Evolutionary conservation across 2,113 vertebrate genomes (phyloP).

Genomic region (Halichoeres trimaculatus): DNA sequence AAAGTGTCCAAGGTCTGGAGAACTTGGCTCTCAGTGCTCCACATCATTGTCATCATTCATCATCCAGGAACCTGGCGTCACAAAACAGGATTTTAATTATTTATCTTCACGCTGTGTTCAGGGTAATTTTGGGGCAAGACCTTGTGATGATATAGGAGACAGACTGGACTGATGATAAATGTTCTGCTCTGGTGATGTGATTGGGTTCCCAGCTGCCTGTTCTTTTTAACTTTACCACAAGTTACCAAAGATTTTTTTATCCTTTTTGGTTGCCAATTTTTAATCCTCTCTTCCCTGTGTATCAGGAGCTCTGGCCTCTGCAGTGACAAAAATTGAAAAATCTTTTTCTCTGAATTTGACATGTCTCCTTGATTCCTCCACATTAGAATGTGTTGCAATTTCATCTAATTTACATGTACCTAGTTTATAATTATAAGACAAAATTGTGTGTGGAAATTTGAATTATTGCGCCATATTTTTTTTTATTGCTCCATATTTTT

Average conservation of each 20-base stretch:
- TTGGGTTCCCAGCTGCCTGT: slow-evolving; percentile 7
- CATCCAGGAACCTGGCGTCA: slow-evolving; percentile 41
- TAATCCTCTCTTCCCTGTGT: background rate
- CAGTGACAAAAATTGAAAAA: background rate
- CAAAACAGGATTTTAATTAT: slow-evolving; percentile 60
- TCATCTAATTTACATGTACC: no score
- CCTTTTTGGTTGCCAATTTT: background rate
- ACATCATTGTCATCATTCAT: slow-evolving; percentile 40
- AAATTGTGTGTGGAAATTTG: no score
- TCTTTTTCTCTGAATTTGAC: no score
- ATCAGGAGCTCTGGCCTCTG: background rate
- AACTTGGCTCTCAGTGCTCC: slow-evolving; percentile 4
- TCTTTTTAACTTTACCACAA: slow-evolving; percentile 9
- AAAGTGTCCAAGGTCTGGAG: slow-evolving; percentile 20
- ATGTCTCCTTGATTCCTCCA: no score
- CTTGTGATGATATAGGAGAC: slow-evolving; percentile 59
- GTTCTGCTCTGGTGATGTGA: slow-evolving; percentile 35
- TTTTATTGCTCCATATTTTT: no score
- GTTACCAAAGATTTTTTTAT: background rate
- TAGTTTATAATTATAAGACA: no score
- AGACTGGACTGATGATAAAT: slow-evolving; percentile 39
- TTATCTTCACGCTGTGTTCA: slow-evolving; percentile 58
- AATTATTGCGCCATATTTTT: no score
- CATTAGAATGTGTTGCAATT: no score
- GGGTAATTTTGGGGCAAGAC: slow-evolving; percentile 50